Percentiles rank a stretch among this genome's conserved stretches.
Conservation (phyloP, 2,797 vertebrate species). For the Falco cherrug region DNA sequence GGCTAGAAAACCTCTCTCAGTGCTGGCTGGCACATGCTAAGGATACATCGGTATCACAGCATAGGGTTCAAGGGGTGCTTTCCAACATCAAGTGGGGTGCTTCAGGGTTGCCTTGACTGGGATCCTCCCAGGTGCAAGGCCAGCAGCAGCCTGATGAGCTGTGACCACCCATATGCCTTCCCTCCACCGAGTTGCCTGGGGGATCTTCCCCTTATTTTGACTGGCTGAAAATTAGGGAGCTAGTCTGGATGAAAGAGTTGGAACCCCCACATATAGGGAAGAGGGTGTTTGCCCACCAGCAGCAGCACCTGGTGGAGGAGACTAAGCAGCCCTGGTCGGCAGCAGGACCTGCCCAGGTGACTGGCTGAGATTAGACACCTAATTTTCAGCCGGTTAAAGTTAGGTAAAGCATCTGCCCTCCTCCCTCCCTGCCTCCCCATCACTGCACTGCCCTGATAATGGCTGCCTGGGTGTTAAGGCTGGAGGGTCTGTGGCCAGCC, state of each 20-base stretch:
- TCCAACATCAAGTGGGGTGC: background rate
- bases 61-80: background rate
- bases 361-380: background rate
- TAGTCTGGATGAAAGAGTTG: fast-evolving
- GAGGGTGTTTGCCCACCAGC: background rate
- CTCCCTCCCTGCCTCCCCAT: background rate
- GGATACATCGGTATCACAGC: background rate
- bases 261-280: fast-evolving
- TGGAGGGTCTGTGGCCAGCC: background rate
- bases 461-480: background rate
- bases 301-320: background rate
- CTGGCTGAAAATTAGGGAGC: background rate
- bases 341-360: slow-evolving; percentile 21
- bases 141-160: background rate
- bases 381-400: background rate
- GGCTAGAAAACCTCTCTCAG: background rate
- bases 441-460: slow-evolving; percentile 3
- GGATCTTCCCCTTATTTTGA: background rate
- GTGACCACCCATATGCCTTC: background rate
- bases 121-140: background rate
- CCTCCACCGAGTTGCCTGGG: fast-evolving
- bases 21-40: background rate
- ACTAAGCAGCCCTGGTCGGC: background rate
- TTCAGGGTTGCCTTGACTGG: background rate
- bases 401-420: background rate